A percentile compares a stretch with the other conserved stretches of the same genome.
phyloP scores from a whole-genome alignment of 2,888 invertebrate species.

The Agrochola lota region DNA sequence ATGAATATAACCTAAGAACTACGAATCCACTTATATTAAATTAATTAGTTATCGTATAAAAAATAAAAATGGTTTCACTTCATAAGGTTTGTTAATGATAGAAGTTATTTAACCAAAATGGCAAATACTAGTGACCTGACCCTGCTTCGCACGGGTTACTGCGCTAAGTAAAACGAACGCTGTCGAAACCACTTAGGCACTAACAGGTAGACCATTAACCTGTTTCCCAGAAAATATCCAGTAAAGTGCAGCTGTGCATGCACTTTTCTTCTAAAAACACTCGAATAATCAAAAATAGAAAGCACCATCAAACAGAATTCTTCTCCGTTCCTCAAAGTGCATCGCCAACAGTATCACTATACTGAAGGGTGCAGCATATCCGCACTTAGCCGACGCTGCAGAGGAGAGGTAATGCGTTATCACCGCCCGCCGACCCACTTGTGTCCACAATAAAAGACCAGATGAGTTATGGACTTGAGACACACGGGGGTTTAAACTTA shows the following conservation, averaged over 20 bases:
- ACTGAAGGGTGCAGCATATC: conserved; percentile 22
- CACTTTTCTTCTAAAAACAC: neutral
- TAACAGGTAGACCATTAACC: neutral
- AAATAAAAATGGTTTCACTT: too few species aligned
- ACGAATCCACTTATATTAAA: too few species aligned
- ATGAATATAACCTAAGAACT: too few species aligned
- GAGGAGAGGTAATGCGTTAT: conserved; percentile 50
- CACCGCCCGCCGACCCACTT: conserved; percentile 57
- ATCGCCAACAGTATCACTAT: conserved; percentile 21
- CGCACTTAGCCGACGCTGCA: conserved; percentile 34
- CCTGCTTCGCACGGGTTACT: too few species aligned
- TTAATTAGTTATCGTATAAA: too few species aligned
- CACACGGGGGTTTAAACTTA: conserved; percentile 31
- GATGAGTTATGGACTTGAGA: conserved; percentile 60
- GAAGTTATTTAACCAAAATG: too few species aligned
- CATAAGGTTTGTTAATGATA: too few species aligned
- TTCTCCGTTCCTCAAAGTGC: conserved; percentile 20
- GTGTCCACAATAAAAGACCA: conserved; percentile 59
- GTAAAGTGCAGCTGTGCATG: neutral
- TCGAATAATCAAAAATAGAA: neutral
- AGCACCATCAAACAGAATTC: conserved; percentile 8
- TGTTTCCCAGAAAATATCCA: neutral
- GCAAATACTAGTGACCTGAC: too few species aligned
- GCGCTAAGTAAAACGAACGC: neutral
- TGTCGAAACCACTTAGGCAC: neutral